phyloP scores from a whole-genome alignment of 2,888 invertebrate species.

The Synergus japonicus region DNA sequence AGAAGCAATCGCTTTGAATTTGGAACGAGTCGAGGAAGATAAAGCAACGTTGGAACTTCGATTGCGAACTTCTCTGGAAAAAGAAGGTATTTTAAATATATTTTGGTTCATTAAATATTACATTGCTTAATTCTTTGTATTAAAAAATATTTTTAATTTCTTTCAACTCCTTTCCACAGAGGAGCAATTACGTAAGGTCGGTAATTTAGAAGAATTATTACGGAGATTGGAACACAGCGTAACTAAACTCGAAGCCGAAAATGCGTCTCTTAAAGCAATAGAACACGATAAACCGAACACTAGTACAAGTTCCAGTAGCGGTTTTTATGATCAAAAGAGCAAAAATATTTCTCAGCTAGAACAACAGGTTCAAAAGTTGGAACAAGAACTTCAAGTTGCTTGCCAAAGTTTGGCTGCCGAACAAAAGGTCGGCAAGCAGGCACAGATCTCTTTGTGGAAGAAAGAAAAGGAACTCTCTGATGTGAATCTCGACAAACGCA shows the following conservation, averaged over 20 bases:
- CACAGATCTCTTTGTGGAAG: slow-evolving; percentile 86
- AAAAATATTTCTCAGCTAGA: slow-evolving; percentile 73
- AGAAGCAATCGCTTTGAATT: slow-evolving; percentile 66
- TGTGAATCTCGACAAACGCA: slow-evolving; percentile 82
- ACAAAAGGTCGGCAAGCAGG: slow-evolving; percentile 84
- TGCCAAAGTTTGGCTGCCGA: slow-evolving; percentile 83
- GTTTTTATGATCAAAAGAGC: not conserved
- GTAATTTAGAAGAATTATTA: slow-evolving; percentile 76
- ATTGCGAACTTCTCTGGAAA: slow-evolving; percentile 72
- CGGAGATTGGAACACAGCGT: slow-evolving; percentile 76
- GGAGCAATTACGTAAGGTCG: slow-evolving; percentile 74
- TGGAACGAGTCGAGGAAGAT: slow-evolving; percentile 72
- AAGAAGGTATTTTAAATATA: slow-evolving; percentile 68
- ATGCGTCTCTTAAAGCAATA: slow-evolving; percentile 74
- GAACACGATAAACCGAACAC: slow-evolving; percentile 21
- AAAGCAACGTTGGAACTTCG: slow-evolving; percentile 73
- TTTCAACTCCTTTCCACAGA: slow-evolving; percentile 58
- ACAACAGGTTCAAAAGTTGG: slow-evolving; percentile 82
- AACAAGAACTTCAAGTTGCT: slow-evolving; percentile 79
- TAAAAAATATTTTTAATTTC: not conserved
- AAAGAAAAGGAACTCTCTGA: slow-evolving; percentile 85
- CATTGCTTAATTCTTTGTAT: not conserved
- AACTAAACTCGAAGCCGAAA: slow-evolving; percentile 76
- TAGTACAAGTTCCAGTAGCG: not conserved
- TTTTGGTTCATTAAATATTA: no score